A percentile compares a stretch with the other conserved stretches of the same genome.
These are phyloP conservation scores for Protosalanx chinensis DNA, from an alignment of 2,797 vertebrate genomes.

Conservation along the genomic window DNA sequence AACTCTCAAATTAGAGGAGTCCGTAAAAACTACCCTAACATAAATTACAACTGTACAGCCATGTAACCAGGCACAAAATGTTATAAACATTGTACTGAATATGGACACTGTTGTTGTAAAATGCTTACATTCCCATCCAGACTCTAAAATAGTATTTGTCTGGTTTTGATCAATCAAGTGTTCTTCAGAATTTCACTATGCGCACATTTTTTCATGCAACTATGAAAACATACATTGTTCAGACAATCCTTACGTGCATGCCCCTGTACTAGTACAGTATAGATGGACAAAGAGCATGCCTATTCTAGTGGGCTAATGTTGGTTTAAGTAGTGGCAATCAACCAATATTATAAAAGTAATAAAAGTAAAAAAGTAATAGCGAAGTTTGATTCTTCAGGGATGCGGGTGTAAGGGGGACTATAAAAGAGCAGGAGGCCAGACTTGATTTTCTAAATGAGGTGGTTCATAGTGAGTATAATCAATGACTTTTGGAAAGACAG, in stretches of 20 bases:
- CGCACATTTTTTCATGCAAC: no score
- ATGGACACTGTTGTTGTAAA: neutral
- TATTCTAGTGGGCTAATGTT: neutral
- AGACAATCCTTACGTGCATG: no score
- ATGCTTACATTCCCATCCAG: neutral
- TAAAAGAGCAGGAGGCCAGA: neutral
- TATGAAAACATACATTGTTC: no score
- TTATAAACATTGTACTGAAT: neutral
- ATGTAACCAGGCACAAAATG: neutral
- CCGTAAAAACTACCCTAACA: neutral
- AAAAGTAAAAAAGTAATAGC: no score
- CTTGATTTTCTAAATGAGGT: slow-evolving; percentile 4
- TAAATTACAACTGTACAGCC: neutral
- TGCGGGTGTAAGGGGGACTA: neutral
- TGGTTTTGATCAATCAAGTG: no score
- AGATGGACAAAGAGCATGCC: no score
- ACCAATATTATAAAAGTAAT: no score
- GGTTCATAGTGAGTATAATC: slow-evolving; percentile 1
- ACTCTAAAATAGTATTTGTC: neutral
- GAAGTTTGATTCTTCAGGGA: neutral
- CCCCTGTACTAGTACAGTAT: no score
- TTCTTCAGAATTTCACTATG: neutral
- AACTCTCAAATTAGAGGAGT: neutral
- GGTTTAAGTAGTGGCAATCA: neutral
- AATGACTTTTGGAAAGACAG: slow-evolving; percentile 19